phyloP scores from a whole-genome alignment of 2,113 vertebrate genomes.

The Sinocyclocheilus grahami region DNA sequence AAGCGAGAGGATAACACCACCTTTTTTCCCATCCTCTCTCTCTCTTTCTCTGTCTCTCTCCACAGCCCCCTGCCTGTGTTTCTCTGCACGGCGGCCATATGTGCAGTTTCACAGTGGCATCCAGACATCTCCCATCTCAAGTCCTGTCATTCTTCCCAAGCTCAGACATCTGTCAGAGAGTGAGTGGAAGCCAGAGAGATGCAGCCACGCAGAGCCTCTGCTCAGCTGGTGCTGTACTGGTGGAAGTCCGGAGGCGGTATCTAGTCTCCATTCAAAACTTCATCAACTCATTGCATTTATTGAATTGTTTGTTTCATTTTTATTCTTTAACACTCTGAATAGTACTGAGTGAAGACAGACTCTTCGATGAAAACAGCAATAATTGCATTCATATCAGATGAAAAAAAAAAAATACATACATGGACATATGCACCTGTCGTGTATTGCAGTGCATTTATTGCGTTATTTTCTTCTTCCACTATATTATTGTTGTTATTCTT shows the following conservation, averaged over 20 bases:
- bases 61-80: constrained; percentile 46
- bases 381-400: background rate
- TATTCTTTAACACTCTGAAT: background rate
- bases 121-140: constrained; percentile 63
- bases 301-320: background rate
- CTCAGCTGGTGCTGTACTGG: constrained; percentile 34
- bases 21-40: constrained; percentile 10
- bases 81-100: constrained; percentile 60
- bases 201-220: constrained; percentile 34
- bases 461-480: too few species aligned
- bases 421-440: background rate
- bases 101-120: constrained; percentile 65
- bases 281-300: background rate
- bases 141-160: constrained; percentile 62
- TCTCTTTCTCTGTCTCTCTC: background rate
- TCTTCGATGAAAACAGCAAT: background rate
- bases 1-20: constrained; percentile 36
- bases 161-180: constrained; percentile 61
- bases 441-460: background rate
- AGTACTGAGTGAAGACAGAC: background rate
- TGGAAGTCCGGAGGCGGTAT: constrained; percentile 21
- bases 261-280: constrained; percentile 2
- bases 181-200: constrained; percentile 24
- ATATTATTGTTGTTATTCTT: too few species aligned
- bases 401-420: background rate